Base-by-base conservation (phyloP, 2,797 vertebrate genomes). In the Sciaenops ocellatus region DNA sequence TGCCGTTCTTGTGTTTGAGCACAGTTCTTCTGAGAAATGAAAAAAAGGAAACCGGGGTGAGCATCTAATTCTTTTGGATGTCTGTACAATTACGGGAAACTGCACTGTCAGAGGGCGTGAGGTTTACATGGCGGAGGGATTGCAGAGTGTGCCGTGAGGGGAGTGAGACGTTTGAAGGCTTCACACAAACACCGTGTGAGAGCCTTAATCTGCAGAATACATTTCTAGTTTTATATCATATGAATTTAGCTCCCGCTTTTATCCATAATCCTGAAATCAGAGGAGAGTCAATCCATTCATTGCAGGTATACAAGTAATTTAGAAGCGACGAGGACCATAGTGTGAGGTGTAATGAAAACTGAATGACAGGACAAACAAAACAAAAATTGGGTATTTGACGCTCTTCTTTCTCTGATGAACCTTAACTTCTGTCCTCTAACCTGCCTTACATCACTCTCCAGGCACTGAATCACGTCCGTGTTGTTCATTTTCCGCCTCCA, bases 51-150 rank as follows among this genome's bases (percentile, higher is more conserved):
- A 70, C 69, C 41, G 72, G 50, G 51, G 48, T 62, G 74, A 17
- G 67, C 80, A 63, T 80, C 78, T 85, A 83, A 77, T 89, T 85
- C 56, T 72, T 65, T 78, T 60, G 64, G 71, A 81, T 76, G 79
- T 79, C 72, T 73, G 60, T 28, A 59, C 76, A 82, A 75, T 76
- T 65, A 71, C 3, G 54, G 46, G 46, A 79, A 86, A 76, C 3
- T 83, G 85, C 83, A 60, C 69, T n/a, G 87, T 90, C 89, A 90
- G 82, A 85, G 54, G 52, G 59, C 8, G 44, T 73, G 79, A 78
- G 76, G 66, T 67, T 83, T 61, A 79, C 75, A 72, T 20, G 42
- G 41, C n/a, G 30, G 82, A 79, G 51, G 64, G 73, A 78, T 41
- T 50, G 48, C 55, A 52, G 70, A 56, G 60, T 41, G 69, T 26